Evolutionary conservation across 2,797 vertebrate species (phyloP).

Genomic region (Helicolenus hilgendorfi): DNA sequence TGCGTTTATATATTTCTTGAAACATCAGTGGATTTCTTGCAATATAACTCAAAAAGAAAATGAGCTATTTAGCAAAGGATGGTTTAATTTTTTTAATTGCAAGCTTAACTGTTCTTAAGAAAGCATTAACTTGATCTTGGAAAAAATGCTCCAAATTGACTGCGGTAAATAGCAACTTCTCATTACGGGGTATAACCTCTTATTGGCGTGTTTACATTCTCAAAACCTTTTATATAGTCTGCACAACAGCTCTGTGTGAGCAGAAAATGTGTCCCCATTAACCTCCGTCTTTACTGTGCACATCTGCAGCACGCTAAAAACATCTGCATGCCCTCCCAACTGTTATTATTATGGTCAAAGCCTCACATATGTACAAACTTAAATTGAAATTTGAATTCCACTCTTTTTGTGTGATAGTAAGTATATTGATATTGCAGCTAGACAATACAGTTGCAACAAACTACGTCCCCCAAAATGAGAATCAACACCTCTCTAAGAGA

Average conservation of each 20-base stretch:
- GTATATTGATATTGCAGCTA: not conserved
- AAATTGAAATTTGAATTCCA: not conserved
- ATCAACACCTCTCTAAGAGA: not conserved
- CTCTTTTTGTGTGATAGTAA: not conserved
- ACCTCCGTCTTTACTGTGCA: not conserved
- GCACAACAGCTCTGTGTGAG: not conserved
- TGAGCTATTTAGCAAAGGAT: not conserved
- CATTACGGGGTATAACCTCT: not conserved
- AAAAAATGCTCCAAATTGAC: conserved; percentile 4
- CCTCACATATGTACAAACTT: not conserved
- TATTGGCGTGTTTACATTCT: not conserved
- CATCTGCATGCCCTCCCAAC: not conserved
- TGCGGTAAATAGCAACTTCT: not conserved
- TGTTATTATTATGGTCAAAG: not conserved
- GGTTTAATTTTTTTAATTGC: conserved; percentile 1
- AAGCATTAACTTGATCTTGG: not conserved
- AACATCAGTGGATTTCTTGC: not conserved
- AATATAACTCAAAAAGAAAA: not conserved
- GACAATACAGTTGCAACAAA: not conserved
- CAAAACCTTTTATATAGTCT: not conserved
- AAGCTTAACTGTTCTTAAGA: not conserved
- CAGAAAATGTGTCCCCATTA: not conserved
- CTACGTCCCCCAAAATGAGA: not conserved
- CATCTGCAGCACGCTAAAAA: not conserved
- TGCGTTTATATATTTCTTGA: not conserved